Conservation (phyloP, 1,140 invertebrate genomes). For the Drosophila tsacasi region DNA sequence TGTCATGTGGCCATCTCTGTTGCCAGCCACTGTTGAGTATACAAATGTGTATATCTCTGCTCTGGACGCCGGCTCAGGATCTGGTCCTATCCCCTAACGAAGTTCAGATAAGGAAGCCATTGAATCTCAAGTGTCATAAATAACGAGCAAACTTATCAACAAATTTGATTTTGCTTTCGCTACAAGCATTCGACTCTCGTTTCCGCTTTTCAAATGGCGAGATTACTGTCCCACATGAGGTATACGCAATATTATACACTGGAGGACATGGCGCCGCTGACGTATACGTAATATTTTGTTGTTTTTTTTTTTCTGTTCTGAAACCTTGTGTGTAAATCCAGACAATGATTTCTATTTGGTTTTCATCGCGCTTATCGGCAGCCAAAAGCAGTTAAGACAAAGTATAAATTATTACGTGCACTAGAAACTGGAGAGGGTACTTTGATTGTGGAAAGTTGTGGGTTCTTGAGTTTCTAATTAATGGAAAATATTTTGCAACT, state of each 20-base stretch:
- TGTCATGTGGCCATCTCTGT: conserved; percentile 18
- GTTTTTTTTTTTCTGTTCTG: background rate
- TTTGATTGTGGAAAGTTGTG: background rate
- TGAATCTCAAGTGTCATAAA: conserved; percentile 23
- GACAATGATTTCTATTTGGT: conserved; percentile 26
- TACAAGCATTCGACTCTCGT: background rate
- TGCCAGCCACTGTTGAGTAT: conserved; percentile 2
- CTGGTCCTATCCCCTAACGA: background rate
- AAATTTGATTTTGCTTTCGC: conserved; percentile 31
- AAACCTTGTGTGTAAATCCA: conserved; percentile 75
- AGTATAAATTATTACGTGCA: conserved; percentile 37
- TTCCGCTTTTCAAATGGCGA: conserved; percentile 1
- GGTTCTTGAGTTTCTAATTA: background rate
- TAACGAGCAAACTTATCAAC: conserved; percentile 4
- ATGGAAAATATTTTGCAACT: background rate
- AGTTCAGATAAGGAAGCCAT: background rate
- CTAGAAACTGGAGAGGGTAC: background rate
- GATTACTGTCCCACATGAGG: conserved; percentile 29
- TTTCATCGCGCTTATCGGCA: conserved; percentile 66
- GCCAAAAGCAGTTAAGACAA: conserved; percentile 47
- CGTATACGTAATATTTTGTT: conserved; percentile 18
- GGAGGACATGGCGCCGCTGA: conserved; percentile 24
- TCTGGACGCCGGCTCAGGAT: background rate
- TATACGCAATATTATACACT: conserved; percentile 36
- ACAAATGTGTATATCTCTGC: conserved; percentile 1